Evolutionary conservation across 2,888 invertebrate genomes (phyloP).

Genomic region (Autographa pulchrina): DNA sequence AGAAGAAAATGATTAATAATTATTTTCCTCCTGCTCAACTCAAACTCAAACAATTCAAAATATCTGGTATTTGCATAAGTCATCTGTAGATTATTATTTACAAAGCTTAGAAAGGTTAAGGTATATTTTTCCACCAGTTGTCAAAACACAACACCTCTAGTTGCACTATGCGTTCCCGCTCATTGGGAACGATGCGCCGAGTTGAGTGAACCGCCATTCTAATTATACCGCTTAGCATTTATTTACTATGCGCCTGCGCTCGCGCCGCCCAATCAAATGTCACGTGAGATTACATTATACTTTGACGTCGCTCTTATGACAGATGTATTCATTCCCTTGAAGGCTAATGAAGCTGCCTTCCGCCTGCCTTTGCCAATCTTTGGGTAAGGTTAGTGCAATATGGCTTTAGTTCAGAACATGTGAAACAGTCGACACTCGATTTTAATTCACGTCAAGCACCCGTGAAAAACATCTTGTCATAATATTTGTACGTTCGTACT

Average conservation of each 20-base stretch:
- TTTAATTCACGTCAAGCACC: neutral
- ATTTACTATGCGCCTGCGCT: constrained; percentile 64
- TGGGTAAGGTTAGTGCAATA: constrained; percentile 7
- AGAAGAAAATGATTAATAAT: too few species aligned
- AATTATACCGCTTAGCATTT: constrained; percentile 73
- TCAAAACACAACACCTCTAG: constrained; percentile 19
- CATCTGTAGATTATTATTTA: too few species aligned
- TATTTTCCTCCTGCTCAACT: too few species aligned
- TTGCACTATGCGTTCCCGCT: constrained; percentile 30
- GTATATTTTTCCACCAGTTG: neutral
- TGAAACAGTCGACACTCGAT: neutral
- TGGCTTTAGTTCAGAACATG: neutral
- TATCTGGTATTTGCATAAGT: too few species aligned
- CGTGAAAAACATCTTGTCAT: neutral
- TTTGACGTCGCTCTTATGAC: constrained; percentile 39
- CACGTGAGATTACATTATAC: constrained; percentile 44
- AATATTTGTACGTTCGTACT: neutral
- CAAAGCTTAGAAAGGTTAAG: neutral
- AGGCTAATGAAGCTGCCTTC: constrained; percentile 25
- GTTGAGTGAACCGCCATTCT: constrained; percentile 75
- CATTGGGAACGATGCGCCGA: constrained; percentile 56
- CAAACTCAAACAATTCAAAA: too few species aligned
- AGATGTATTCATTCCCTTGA: constrained; percentile 7
- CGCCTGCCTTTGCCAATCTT: constrained; percentile 37
- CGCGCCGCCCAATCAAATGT: constrained; percentile 63